Evolutionary conservation across 1,140 invertebrate genomes (phyloP).

Genomic region (Anastrepha obliqua): DNA sequence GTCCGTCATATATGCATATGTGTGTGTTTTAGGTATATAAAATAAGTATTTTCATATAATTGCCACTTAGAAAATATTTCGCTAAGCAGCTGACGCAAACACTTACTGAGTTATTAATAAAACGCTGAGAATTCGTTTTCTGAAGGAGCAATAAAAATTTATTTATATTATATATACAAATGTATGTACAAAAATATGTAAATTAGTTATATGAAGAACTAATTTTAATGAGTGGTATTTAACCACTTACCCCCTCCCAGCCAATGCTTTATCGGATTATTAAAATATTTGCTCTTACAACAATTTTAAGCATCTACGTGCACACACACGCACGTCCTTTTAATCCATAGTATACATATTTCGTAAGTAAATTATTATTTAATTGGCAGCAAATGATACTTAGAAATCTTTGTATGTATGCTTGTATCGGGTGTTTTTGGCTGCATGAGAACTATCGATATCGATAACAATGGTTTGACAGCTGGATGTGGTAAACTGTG

Average conservation of each 20-base stretch:
- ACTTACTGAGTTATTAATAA: conserved; percentile 5
- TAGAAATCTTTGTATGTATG: not conserved
- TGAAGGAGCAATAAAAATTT: not conserved
- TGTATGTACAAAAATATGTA: not conserved
- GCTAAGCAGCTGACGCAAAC: not conserved
- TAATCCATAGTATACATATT: not conserved
- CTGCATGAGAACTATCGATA: too few relatives aligned
- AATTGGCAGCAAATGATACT: conserved; percentile 22
- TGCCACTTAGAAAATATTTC: not conserved
- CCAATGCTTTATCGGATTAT: not conserved
- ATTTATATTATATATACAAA: not conserved
- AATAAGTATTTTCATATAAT: not conserved
- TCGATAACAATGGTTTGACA: too few relatives aligned
- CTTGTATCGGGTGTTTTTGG: too few relatives aligned
- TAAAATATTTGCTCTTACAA: conserved; percentile 25
- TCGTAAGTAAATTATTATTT: conserved; percentile 45
- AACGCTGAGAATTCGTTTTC: not conserved
- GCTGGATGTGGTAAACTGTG: too few relatives aligned
- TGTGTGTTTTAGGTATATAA: not conserved
- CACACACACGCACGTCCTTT: not conserved
- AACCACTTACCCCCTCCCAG: not conserved
- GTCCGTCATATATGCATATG: too few relatives aligned
- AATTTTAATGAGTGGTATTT: conserved; percentile 24
- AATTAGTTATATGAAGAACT: not conserved
- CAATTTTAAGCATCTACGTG: not conserved